Evolutionary conservation across 1,140 invertebrate genomes (phyloP).

Genomic region (Brachystomella parvula): DNA sequence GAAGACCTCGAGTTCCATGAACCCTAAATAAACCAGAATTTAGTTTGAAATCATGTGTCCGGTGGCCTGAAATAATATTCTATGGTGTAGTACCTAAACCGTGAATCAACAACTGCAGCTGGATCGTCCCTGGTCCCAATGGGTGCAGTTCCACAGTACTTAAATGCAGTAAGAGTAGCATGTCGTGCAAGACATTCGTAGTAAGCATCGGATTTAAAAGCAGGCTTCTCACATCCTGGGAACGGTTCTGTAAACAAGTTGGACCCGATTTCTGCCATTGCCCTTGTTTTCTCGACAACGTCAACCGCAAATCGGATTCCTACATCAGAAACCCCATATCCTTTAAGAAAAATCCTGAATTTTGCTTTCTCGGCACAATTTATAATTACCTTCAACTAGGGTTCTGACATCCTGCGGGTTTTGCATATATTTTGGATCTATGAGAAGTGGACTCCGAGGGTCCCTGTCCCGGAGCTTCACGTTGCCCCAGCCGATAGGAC

Average conservation of each 20-base stretch:
- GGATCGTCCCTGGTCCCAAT: slow-evolving; percentile 19
- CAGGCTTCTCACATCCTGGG: slow-evolving; percentile 60
- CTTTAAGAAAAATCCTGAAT: no score
- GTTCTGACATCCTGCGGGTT: slow-evolving; percentile 1
- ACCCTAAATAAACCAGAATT: slow-evolving; percentile 12
- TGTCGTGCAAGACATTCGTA: slow-evolving; percentile 57
- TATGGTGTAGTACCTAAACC: slow-evolving; percentile 43
- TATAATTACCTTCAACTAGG: slow-evolving; percentile 10
- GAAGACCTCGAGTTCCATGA: slow-evolving; percentile 24
- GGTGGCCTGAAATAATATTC: no score
- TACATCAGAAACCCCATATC: no score
- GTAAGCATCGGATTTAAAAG: slow-evolving; percentile 67
- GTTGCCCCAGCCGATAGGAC: neutral
- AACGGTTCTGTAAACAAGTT: slow-evolving; percentile 48
- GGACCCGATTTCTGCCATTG: slow-evolving; percentile 16
- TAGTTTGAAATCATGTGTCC: no score
- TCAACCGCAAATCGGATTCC: slow-evolving; percentile 22
- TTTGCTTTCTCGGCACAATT: neutral
- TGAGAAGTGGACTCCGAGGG: neutral
- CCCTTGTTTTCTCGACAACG: slow-evolving; percentile 21
- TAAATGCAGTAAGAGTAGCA: slow-evolving; percentile 6
- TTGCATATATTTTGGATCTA: slow-evolving; percentile 13
- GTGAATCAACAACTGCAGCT: slow-evolving; percentile 7
- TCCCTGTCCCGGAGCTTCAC: slow-evolving; percentile 4
- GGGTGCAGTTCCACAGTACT: slow-evolving; percentile 21